Evolutionary conservation across 1,140 invertebrate genomes (phyloP).

Genomic region (Cataglyphis hispanica): DNA sequence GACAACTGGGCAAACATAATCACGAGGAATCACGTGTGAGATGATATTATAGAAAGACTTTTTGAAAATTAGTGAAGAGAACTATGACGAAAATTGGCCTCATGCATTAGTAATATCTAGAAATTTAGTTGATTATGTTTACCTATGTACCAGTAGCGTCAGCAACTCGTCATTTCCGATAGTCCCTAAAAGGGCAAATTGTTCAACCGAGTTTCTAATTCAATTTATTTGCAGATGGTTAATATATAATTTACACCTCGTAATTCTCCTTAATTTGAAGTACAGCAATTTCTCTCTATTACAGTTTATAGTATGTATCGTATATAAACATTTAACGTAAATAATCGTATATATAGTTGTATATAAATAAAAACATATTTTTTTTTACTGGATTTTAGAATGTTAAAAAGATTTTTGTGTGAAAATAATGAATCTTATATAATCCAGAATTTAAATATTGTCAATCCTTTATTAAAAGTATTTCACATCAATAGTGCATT

Average conservation of each 20-base stretch:
- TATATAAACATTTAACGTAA: too few relatives aligned
- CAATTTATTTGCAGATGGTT: background rate
- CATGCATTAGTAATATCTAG: background rate
- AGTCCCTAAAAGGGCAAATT: background rate
- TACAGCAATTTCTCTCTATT: background rate
- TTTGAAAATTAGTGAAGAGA: background rate
- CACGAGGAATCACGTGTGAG: background rate
- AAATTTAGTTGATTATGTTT: slow-evolving; percentile 23
- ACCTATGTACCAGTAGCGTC: background rate
- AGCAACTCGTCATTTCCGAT: background rate
- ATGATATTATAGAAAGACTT: background rate
- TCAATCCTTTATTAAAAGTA: background rate
- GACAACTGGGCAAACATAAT: slow-evolving; percentile 24
- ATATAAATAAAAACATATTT: too few relatives aligned
- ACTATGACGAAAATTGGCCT: background rate
- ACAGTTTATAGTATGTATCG: background rate
- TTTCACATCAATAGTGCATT: background rate
- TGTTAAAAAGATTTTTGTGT: background rate
- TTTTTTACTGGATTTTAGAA: background rate
- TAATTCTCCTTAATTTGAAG: slow-evolving; percentile 2
- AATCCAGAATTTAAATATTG: background rate
- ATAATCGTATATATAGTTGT: too few relatives aligned
- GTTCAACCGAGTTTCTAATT: background rate
- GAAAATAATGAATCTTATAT: background rate
- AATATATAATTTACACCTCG: slow-evolving; percentile 1